Evolutionary conservation across 1,140 invertebrate species (phyloP).

Genomic region (Penaeus vannamei): DNA sequence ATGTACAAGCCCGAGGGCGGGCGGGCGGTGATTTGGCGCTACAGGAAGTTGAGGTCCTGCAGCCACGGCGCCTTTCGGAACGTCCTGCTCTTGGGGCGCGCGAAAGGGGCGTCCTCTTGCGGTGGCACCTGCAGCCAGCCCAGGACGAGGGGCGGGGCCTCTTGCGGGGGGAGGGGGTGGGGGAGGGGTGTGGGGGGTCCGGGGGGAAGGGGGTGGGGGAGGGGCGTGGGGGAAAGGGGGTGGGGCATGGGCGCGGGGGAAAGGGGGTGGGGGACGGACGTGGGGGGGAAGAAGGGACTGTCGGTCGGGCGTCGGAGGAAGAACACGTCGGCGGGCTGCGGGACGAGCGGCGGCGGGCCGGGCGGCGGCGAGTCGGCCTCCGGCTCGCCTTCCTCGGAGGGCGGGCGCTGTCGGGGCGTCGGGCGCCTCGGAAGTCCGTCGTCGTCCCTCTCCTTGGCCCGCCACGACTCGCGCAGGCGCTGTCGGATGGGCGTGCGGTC

Average conservation of each 20-base stretch:
- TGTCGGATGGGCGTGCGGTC: no score
- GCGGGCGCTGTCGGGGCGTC: not conserved
- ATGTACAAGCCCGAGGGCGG: not conserved
- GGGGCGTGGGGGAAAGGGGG: not conserved
- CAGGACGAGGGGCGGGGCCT: conserved; percentile 42
- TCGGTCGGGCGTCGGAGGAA: conserved; percentile 28
- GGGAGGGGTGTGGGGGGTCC: not conserved
- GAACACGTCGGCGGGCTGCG: conserved; percentile 32
- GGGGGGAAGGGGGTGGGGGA: not conserved
- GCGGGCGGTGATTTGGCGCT: not conserved
- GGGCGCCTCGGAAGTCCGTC: no score
- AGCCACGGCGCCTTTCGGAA: conserved; percentile 48
- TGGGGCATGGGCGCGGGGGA: not conserved
- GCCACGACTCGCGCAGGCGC: no score
- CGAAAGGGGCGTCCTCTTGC: not conserved
- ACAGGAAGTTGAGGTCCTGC: conserved; percentile 22
- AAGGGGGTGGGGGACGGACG: not conserved
- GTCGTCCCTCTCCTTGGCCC: no score
- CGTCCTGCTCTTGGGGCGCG: conserved; percentile 23
- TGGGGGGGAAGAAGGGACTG: not conserved
- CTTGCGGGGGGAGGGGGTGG: not conserved
- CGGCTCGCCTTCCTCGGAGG: not conserved
- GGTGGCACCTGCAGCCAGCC: conserved; percentile 53
- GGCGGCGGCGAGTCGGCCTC: not conserved
- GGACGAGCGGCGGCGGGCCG: conserved; percentile 3